Percentiles rank a stretch among this genome's conserved stretches.
Conservation (phyloP, 2,797 vertebrate species). For the Danio kyathit region DNA sequence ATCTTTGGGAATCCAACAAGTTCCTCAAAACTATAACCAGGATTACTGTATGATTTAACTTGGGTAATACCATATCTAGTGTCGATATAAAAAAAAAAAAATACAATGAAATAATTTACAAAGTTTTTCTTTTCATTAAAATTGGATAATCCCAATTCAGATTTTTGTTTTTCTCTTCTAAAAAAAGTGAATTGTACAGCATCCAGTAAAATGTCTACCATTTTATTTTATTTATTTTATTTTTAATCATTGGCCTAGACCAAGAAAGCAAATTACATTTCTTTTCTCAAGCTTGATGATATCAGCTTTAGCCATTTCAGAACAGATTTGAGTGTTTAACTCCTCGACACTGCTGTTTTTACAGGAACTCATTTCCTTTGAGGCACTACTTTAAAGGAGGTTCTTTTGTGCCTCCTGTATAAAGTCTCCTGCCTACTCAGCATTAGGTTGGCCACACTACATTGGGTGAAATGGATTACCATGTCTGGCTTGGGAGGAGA, state of each 20-base stretch:
- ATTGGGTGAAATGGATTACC: constrained; percentile 48
- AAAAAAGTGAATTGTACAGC: too few relatives aligned
- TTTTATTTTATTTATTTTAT: too few relatives aligned
- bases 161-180: background rate
- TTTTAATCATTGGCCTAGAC: background rate
- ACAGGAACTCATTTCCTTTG: constrained; percentile 16
- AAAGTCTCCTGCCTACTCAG: constrained; percentile 41
- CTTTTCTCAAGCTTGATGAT: constrained; percentile 1
- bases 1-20: background rate
- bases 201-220: too few relatives aligned
- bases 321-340: constrained; percentile 11
- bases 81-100: too few relatives aligned
- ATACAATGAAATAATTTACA: too few relatives aligned
- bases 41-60: too few relatives aligned
- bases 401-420: constrained; percentile 14
- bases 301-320: background rate
- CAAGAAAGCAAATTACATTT: constrained; percentile 11
- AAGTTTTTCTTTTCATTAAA: too few relatives aligned
- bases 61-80: too few relatives aligned
- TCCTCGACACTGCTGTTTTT: constrained; percentile 11
- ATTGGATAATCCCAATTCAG: too few relatives aligned
- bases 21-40: background rate
- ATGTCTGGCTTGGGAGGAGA: constrained; percentile 37
- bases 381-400: background rate
- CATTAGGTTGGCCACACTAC: constrained; percentile 39